These are phyloP conservation scores for Sussaba pulchella DNA, from an alignment of 2,888 invertebrate genomes.

Conservation along the genomic window DNA sequence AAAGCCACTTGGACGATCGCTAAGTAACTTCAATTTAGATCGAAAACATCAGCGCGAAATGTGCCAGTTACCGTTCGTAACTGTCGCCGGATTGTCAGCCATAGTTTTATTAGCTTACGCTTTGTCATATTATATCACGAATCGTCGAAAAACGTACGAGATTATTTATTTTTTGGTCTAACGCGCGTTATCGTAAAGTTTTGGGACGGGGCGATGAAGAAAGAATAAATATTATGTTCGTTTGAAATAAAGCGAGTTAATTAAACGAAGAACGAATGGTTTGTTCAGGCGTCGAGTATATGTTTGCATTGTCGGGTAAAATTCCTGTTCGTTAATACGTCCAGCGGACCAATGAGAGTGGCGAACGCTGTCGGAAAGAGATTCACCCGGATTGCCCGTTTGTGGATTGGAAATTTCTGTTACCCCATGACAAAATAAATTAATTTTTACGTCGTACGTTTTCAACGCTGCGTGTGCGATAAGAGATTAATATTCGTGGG, in stretches of 20 bases:
- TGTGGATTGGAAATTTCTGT: no score
- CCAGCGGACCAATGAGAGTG: neutral
- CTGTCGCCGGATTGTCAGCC: neutral
- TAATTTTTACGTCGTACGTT: no score
- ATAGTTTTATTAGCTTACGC: neutral
- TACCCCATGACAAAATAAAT: no score
- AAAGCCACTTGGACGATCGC: constrained; percentile 9
- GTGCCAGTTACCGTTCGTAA: neutral
- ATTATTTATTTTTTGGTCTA: neutral
- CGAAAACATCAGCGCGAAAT: neutral
- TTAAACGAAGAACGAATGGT: neutral
- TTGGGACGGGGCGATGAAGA: neutral
- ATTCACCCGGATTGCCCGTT: no score
- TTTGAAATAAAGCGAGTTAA: neutral
- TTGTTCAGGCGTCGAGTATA: constrained; percentile 23
- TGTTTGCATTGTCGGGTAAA: neutral
- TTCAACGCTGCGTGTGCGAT: no score
- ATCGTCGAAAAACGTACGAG: no score
- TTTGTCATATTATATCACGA: neutral
- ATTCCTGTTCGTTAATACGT: neutral
- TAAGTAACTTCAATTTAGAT: neutral
- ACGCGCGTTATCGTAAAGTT: neutral
- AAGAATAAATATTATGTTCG: neutral
- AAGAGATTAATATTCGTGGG: no score
- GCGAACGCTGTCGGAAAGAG: no score